phyloP scores from a whole-genome alignment of 1,140 invertebrate genomes.

The Ptiloglossa arizonensis region DNA sequence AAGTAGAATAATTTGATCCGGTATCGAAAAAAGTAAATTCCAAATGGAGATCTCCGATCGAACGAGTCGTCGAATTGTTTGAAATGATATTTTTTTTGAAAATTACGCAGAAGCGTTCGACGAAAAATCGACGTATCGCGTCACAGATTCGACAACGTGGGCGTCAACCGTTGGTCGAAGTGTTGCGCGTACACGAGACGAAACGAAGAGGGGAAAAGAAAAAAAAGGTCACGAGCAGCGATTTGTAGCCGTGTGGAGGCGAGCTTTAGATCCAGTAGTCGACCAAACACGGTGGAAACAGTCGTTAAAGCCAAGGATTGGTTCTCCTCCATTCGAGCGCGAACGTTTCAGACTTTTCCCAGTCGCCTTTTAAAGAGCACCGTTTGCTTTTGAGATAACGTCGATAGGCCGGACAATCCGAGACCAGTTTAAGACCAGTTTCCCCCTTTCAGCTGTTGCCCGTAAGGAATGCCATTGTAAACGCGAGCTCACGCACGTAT shows the following conservation, averaged over 20 bases:
- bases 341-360: conserved; percentile 34
- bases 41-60: too few relatives aligned
- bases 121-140: too few relatives aligned
- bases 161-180: too few relatives aligned
- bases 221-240: not conserved
- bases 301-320: conserved; percentile 17
- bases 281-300: conserved; percentile 16
- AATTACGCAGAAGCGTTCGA: too few relatives aligned
- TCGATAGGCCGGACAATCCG: conserved; percentile 34
- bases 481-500: conserved; percentile 10
- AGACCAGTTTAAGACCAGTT: conserved; percentile 54
- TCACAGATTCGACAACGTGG: too few relatives aligned
- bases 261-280: not conserved
- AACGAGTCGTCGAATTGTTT: not conserved
- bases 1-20: too few relatives aligned
- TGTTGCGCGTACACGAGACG: too few relatives aligned
- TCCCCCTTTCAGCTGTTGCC: conserved; percentile 17
- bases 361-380: conserved; percentile 40
- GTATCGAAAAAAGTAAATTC: too few relatives aligned
- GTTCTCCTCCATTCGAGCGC: conserved; percentile 21
- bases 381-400: conserved; percentile 60
- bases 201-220: too few relatives aligned
- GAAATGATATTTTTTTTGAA: too few relatives aligned
- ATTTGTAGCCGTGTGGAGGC: not conserved
- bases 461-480: conserved; percentile 38